phyloP scores from a whole-genome alignment of 2,888 invertebrate genomes.

The Oasisia sp. region DNA sequence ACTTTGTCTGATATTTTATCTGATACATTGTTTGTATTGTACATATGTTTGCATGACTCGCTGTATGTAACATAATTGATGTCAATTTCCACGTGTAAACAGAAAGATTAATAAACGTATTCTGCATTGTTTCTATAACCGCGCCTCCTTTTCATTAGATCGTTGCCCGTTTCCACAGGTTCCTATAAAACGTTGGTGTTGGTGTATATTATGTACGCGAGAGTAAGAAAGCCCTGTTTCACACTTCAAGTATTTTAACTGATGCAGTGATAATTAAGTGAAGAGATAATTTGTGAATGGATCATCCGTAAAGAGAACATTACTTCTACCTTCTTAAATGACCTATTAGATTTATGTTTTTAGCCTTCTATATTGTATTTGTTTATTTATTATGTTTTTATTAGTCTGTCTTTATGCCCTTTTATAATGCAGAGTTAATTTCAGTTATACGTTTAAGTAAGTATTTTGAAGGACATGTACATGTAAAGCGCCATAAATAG shows the following conservation, averaged over 20 bases:
- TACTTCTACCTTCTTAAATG: too few relatives aligned
- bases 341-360: too few relatives aligned
- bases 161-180: background rate
- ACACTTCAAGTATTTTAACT: background rate
- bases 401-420: too few relatives aligned
- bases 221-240: background rate
- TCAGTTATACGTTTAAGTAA: too few relatives aligned
- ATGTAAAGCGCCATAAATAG: too few relatives aligned
- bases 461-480: too few relatives aligned
- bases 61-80: background rate
- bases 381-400: too few relatives aligned
- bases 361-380: too few relatives aligned
- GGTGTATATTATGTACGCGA: background rate
- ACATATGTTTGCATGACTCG: background rate
- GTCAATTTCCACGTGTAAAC: constrained; percentile 10
- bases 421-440: too few relatives aligned
- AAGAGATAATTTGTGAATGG: too few relatives aligned
- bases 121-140: background rate
- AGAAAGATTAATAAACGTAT: background rate
- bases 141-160: background rate
- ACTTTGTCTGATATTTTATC: background rate
- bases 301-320: too few relatives aligned
- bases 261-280: too few relatives aligned
- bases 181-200: background rate
- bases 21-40: background rate